Evolutionary conservation across 1,140 invertebrate genomes (phyloP).

Genomic region (Temnothorax curvispinosus): DNA sequence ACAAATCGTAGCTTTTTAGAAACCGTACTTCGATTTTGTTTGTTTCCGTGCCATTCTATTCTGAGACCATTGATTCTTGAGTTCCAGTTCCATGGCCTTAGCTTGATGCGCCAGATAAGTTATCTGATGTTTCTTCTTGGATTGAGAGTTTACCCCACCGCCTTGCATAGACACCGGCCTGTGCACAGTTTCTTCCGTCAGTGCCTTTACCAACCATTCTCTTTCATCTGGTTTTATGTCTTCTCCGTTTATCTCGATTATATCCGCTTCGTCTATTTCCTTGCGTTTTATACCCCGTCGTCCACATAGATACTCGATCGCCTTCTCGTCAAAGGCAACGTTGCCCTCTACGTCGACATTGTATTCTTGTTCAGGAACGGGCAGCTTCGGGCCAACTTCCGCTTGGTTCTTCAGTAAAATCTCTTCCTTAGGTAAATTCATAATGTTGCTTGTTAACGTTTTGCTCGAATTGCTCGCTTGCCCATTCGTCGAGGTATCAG

Average conservation of each 20-base stretch:
- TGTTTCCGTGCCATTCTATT: constrained; percentile 93
- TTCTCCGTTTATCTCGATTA: constrained; percentile 94
- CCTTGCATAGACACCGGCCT: constrained; percentile 81
- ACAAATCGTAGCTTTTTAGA: constrained; percentile 85
- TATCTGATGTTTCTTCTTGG: constrained; percentile 95
- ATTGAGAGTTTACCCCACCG: constrained; percentile 80
- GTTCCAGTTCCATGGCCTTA: constrained; percentile 96
- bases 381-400: constrained; percentile 83
- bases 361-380: constrained; percentile 85
- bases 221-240: constrained; percentile 92
- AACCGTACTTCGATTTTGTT: constrained; percentile 96
- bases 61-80: constrained; percentile 97
- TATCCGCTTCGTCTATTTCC: constrained; percentile 86
- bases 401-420: constrained; percentile 83
- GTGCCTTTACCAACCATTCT: constrained; percentile 92
- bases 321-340: constrained; percentile 83
- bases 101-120: constrained; percentile 97
- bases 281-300: constrained; percentile 85
- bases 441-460: constrained; percentile 77
- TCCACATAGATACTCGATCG: constrained; percentile 84
- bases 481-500: neutral
- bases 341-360: constrained; percentile 82
- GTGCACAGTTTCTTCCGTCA: constrained; percentile 91
- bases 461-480: constrained; percentile 32
- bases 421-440: constrained; percentile 81